Evolutionary conservation across 2,113 vertebrate genomes (phyloP).

Genomic region (Vombatus ursinus): DNA sequence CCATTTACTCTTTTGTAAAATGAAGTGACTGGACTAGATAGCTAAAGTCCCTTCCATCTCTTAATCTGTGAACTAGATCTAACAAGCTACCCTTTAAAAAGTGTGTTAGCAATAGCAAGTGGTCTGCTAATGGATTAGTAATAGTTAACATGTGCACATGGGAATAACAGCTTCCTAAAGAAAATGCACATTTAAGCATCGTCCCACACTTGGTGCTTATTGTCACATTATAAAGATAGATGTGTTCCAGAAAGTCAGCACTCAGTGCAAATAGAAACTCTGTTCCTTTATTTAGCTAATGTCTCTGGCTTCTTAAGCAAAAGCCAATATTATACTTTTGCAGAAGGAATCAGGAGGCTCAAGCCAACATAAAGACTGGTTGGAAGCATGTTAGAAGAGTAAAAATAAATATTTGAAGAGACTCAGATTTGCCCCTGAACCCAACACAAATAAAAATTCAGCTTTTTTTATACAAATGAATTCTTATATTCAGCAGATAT

Average conservation of each 20-base stretch:
- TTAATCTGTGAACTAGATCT: background rate
- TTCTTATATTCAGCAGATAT: constrained; percentile 4
- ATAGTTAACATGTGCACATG: background rate
- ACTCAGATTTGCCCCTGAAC: constrained; percentile 40
- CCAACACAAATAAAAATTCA: constrained; percentile 46
- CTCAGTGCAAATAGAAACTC: constrained; percentile 23
- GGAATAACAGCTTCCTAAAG: constrained; percentile 23
- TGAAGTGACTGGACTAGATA: background rate
- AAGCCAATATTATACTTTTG: constrained; percentile 20
- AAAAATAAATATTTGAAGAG: constrained; percentile 16
- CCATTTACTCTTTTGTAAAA: background rate
- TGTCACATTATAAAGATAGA: constrained; percentile 56
- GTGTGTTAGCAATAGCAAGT: background rate
- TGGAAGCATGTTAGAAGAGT: constrained; percentile 29
- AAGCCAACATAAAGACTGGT: constrained; percentile 40
- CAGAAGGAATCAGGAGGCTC: constrained; percentile 2
- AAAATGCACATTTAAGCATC: constrained; percentile 45
- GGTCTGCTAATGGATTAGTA: constrained; percentile 17
- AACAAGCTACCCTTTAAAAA: constrained; percentile 15
- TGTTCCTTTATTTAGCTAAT: constrained; percentile 23
- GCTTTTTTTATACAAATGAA: background rate
- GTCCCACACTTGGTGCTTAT: constrained; percentile 42
- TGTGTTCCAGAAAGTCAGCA: constrained; percentile 42
- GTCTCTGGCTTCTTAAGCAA: constrained; percentile 9
- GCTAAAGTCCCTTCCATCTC: background rate